phyloP scores from a whole-genome alignment of 2,797 vertebrate genomes.

The Nothura maculosa region DNA sequence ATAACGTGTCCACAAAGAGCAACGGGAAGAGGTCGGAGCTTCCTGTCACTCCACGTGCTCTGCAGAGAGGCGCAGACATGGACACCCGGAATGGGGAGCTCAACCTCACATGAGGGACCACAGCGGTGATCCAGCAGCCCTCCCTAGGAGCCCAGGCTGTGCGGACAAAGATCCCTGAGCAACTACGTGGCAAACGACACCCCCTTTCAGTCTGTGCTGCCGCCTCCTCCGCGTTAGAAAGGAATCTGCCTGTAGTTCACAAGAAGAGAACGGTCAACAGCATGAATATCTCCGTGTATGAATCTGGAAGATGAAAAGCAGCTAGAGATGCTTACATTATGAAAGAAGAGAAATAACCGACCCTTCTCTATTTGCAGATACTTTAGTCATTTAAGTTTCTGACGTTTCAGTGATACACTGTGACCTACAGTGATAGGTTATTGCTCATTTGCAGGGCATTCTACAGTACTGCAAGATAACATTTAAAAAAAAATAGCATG shows the following conservation, averaged over 20 bases:
- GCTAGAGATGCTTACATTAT: background rate
- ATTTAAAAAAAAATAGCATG: background rate
- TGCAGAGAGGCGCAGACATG: background rate
- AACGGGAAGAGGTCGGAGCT: background rate
- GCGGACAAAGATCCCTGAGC: background rate
- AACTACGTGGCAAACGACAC: background rate
- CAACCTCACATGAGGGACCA: background rate
- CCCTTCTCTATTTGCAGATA: background rate
- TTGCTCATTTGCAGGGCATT: accelerated
- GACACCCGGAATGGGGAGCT: background rate
- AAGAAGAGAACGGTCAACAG: background rate
- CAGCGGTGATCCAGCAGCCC: background rate
- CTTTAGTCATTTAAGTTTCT: background rate
- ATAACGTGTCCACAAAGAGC: background rate
- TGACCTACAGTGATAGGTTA: accelerated
- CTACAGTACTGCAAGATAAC: background rate
- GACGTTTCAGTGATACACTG: background rate
- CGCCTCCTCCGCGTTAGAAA: background rate
- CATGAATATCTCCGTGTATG: background rate
- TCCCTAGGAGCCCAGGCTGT: background rate
- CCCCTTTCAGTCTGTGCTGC: background rate
- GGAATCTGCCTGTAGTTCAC: background rate
- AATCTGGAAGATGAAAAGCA: background rate
- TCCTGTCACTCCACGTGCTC: accelerated
- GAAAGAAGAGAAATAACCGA: background rate